Base-by-base conservation (phyloP, 2,888 invertebrate species). In the Sympetrum striolatum region DNA sequence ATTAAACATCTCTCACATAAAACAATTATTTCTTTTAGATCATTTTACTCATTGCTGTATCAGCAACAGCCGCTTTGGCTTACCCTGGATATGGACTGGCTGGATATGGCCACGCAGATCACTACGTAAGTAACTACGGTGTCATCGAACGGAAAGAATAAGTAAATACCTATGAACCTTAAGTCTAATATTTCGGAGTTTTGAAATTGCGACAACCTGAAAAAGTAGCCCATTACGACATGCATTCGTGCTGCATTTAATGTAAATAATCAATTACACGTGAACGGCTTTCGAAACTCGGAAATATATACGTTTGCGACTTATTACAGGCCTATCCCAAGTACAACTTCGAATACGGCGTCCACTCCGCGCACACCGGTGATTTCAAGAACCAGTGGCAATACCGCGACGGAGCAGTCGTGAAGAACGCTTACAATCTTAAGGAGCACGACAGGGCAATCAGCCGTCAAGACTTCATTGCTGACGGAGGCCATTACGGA, bases 321-420 rank as follows among this genome's bases (percentile, higher is more conserved):
- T n/a, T n/a, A n/a, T 64, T 64, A 10, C 82, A 90, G 90, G 53
- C 81, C 2, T 58, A 60, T 1, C 90, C 90, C 0, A 81, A 37
- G 37, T 90, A 90, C 90, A 64, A 58, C 48, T 90, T 35, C 22
- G 58, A 64, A 1, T 90, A 90, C 90, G 90, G 64, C 12, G 90
- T 90, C 14, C 8, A 80, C 58, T 80, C 80, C 64, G n/a, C 25
- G 6, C 64, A 64, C 64, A 64, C 64, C 64, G 64, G 64, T 6
- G 64, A 64, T 25, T 8, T 64, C 6, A 64, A 64, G 64, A 64
- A 64, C 64, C 22, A 64, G 73, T 73, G 73, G 73, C 25, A 73
- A 73, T 31, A 25, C 18, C 25, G 73, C 25, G 25, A 73, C 31
- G 73, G 73, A 25, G 31, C 14, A 3, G 73, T 73, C 6, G 73